A percentile compares a stretch with the other conserved stretches of the same genome.
Conservation (phyloP, 2,888 invertebrate species). For the Drosophila suboccidentalis region DNA sequence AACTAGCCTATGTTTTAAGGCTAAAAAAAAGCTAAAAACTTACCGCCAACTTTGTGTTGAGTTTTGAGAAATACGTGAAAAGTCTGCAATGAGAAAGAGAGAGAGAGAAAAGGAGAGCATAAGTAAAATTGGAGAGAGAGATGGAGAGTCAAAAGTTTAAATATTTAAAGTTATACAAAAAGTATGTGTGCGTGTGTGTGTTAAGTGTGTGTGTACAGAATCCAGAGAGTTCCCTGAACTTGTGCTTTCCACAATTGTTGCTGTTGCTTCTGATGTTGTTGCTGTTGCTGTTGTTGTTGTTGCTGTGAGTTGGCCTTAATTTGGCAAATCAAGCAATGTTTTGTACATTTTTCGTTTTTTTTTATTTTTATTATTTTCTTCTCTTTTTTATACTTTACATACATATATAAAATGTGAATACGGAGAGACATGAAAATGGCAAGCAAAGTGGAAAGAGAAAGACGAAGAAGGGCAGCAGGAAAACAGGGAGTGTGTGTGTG, state of each 20-base stretch:
- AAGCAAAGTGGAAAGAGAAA: neutral
- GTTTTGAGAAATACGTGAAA: conserved; percentile 10
- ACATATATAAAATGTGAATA: conserved; percentile 25
- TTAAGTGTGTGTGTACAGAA: conserved; percentile 9
- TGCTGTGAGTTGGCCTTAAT: conserved; percentile 61
- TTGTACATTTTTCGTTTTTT: conserved; percentile 20
- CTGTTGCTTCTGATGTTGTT: conserved; percentile 15
- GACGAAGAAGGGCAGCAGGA: conserved; percentile 2
- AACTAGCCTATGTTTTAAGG: conserved; percentile 11
- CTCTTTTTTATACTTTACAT: neutral
- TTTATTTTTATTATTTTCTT: conserved; percentile 19
- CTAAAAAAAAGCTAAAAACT: conserved; percentile 10
- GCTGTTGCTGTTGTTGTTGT: conserved; percentile 23
- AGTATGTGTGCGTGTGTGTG: conserved; percentile 1
- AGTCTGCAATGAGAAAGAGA: conserved; percentile 20
- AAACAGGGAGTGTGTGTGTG: conserved; percentile 13
- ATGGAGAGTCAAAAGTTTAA: conserved; percentile 6
- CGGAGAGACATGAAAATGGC: conserved; percentile 23
- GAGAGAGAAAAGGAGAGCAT: neutral
- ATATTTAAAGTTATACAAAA: conserved; percentile 24
- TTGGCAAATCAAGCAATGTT: conserved; percentile 62
- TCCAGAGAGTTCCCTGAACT: conserved; percentile 45
- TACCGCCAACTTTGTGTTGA: conserved; percentile 27
- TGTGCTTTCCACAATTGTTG: conserved; percentile 34
- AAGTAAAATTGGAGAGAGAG: neutral